phyloP scores from a whole-genome alignment of 2,888 invertebrate genomes.

The Amblyteles armatorius region DNA sequence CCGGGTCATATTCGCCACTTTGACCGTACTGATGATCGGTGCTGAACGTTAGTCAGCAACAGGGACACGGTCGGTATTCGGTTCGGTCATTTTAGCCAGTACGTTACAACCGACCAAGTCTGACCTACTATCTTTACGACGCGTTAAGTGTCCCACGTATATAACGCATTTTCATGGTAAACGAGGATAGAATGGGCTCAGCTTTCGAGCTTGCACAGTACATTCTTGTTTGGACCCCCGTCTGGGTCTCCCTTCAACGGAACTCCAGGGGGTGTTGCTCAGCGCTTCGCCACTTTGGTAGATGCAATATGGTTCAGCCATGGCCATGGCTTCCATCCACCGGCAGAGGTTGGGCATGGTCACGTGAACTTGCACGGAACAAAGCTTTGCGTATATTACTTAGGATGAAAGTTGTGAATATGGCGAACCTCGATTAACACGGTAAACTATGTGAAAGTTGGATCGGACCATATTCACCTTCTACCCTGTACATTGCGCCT shows the following conservation, averaged over 20 bases:
- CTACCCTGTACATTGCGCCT: too few species aligned
- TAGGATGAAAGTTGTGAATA: too few species aligned
- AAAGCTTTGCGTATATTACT: background rate
- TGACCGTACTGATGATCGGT: too few species aligned
- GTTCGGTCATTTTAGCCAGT: background rate
- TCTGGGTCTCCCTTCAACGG: background rate
- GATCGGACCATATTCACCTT: too few species aligned
- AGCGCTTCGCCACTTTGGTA: background rate
- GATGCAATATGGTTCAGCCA: conserved; percentile 2
- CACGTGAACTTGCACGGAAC: conserved; percentile 33
- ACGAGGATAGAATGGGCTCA: conserved; percentile 11
- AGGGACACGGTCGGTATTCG: too few species aligned
- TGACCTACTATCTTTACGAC: conserved; percentile 52
- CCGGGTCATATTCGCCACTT: too few species aligned
- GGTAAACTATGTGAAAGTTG: too few species aligned
- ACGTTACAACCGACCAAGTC: conserved; percentile 5
- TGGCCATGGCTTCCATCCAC: conserved; percentile 6
- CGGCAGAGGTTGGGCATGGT: conserved; percentile 32
- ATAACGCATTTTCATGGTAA: conserved; percentile 25
- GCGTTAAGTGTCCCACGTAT: conserved; percentile 34
- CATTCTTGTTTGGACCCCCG: conserved; percentile 35
- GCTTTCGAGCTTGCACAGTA: conserved; percentile 8
- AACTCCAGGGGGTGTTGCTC: background rate
- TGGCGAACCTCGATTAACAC: too few species aligned
- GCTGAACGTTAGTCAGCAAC: too few species aligned